Base-by-base conservation (phyloP, 35 echinoderm and acorn worm species). In the Patiria miniata region DNA sequence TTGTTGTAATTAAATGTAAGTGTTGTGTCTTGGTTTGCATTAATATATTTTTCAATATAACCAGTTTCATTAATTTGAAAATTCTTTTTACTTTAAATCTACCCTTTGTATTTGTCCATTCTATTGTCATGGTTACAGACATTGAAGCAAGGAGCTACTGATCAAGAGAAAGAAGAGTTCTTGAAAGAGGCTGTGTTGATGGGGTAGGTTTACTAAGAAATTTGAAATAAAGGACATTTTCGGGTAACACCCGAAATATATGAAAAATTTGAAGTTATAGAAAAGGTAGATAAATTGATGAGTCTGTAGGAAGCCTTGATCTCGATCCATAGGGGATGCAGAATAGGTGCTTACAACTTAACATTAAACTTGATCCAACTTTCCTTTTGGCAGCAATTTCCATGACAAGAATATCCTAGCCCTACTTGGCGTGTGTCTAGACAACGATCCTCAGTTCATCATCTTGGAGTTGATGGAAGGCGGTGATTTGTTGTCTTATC, bases 401-500 rank as follows among this genome's bases (percentile, higher is more conserved):
- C 86, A 99, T 44, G 86, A 99, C 86, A 81, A 89, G 33, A 88
- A 99, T 77, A 99, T 99, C 55, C 85, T 99, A 19, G 37, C 55
- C 1, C 78, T 99, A 16, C 87, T 99, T 3, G 96, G 96, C 5
- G 96, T 99, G 23, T 99, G 96, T 65, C 83, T 99, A 10, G 89
- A 99, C 87, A 99, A 99, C 39, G 96, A 99, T 79, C 96, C 96
- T 39, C 92, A 99, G 39, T 99, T 86, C 79, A 94, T 99, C 33
- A 94, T 99, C 78, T 76, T 95, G 26, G 96, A 99, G 90, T 42
- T 99, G 93, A 99, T 99, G 96, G 96, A 94, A 81, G 96, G 92
- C 2, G 96, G 96, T 77, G 96, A 99, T 40, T 87, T 99, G 30
- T 81, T 99, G 59, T 85, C 82, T 36, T 99, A 95, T 65, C 39